Percentiles rank a stretch among this genome's conserved stretches.
phyloP scores from a whole-genome alignment of 2,113 vertebrate genomes.

The Amphilophus citrinellus region DNA sequence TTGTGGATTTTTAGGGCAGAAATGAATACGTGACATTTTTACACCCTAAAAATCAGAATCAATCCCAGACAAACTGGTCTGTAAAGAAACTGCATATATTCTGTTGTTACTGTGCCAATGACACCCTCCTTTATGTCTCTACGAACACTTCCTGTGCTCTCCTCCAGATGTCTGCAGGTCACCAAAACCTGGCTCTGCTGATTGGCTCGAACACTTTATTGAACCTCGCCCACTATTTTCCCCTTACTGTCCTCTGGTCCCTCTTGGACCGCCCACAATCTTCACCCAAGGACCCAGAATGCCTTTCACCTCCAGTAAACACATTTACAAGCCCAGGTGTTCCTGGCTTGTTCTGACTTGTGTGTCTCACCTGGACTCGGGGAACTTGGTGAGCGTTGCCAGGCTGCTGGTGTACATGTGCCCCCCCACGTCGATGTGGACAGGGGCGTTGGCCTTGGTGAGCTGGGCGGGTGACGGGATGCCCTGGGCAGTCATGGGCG shows the following conservation, averaged over 20 bases:
- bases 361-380: constrained; percentile 88
- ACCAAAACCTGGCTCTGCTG: too few species aligned
- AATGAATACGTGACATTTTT: too few species aligned
- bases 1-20: too few species aligned
- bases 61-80: too few species aligned
- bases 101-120: too few species aligned
- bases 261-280: not conserved
- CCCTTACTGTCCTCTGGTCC: not conserved
- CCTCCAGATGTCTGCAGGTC: too few species aligned
- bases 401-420: constrained; percentile 96
- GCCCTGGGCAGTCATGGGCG: constrained; percentile 91
- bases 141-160: too few species aligned
- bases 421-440: constrained; percentile 86
- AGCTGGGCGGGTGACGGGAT: constrained; percentile 93
- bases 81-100: too few species aligned
- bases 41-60: too few species aligned
- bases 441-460: constrained; percentile 92
- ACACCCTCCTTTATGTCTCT: too few species aligned
- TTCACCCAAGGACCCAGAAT: not conserved
- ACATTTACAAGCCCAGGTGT: not conserved
- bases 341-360: not conserved
- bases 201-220: too few species aligned
- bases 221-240: too few species aligned
- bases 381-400: constrained; percentile 91
- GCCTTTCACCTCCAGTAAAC: not conserved